Percentiles rank a stretch among this genome's conserved stretches.
Conservation (phyloP, 2,888 invertebrate genomes). For the Ctena decussata region DNA sequence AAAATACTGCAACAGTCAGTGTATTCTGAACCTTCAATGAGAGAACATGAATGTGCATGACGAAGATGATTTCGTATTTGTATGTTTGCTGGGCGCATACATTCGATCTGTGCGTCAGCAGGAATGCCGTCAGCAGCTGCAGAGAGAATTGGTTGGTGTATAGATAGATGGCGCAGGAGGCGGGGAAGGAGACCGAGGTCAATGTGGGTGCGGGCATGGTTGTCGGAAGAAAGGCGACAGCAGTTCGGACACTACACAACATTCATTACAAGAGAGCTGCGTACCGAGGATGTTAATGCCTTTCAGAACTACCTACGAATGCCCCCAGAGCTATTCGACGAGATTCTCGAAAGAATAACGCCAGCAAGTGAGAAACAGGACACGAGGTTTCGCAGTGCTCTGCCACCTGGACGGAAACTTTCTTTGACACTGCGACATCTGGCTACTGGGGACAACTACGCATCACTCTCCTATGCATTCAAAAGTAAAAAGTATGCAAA, state of each 20-base stretch:
- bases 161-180: background rate
- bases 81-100: constrained; percentile 14
- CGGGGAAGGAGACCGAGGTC: background rate
- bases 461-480: background rate
- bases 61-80: constrained; percentile 18
- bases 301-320: constrained; percentile 17
- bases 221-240: background rate
- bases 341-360: background rate
- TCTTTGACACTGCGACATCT: background rate
- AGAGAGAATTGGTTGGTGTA: background rate
- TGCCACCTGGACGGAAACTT: background rate
- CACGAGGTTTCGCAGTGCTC: background rate
- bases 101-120: background rate
- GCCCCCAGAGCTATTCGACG: constrained; percentile 11
- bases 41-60: background rate
- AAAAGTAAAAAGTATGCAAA: too few species aligned
- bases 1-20: constrained; percentile 22
- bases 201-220: background rate
- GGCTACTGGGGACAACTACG: background rate
- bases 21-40: background rate
- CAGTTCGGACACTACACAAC: background rate
- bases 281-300: constrained; percentile 5
- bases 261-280: background rate
- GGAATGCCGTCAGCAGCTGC: background rate
- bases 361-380: constrained; percentile 7